Base-by-base conservation (phyloP, 2,888 invertebrate species). In the Acrobeloides nanus region DNA sequence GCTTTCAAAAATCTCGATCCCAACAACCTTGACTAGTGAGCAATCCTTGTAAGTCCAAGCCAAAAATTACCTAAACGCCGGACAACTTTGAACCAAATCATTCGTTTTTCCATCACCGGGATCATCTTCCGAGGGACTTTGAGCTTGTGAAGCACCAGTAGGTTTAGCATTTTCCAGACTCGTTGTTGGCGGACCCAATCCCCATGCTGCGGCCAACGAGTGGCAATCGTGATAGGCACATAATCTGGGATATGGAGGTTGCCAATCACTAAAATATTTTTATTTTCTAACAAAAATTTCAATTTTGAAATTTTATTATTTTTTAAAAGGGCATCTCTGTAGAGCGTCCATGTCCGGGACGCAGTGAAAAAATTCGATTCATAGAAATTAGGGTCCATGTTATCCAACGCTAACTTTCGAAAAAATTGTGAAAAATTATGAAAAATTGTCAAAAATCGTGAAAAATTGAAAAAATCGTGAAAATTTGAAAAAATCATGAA, bases 81-180 rank as follows among this genome's bases (percentile, higher is more conserved):
- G 71, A 54, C 73, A 73, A 42, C 59, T 61, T 1, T 59, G 58
- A 18, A 73, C 46, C n/a, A 72, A 47, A 8, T 66, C 68, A 50
- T 71, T 73, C 46, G 48, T 55, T 45, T 67, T 71, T 10, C 70
- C 68, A 46, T 70, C 70, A n/a, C 70, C 70, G 15, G 57, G 52
- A 38, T 70, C 70, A 20, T 70, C 70, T 45, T 70, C 70, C 20
- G 59, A 57, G 5, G 69, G 69, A 1, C 61, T 60, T 45, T 69
- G 64, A 2, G 64, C 59, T 35, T 64, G 59, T 7, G 63, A 61
- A 10, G 59, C 64, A n/a, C 59, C 64, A 10, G 63, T 59, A n/a
- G 59, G 60, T 4, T 51, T 29, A 4, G 60, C 48, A 25, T 48
- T 48, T 32, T 58, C 62, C 10, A 58, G 21, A 18, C 43, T 64